Evolutionary conservation across 2,888 invertebrate species (phyloP).

Genomic region (Lysandra bellargus): DNA sequence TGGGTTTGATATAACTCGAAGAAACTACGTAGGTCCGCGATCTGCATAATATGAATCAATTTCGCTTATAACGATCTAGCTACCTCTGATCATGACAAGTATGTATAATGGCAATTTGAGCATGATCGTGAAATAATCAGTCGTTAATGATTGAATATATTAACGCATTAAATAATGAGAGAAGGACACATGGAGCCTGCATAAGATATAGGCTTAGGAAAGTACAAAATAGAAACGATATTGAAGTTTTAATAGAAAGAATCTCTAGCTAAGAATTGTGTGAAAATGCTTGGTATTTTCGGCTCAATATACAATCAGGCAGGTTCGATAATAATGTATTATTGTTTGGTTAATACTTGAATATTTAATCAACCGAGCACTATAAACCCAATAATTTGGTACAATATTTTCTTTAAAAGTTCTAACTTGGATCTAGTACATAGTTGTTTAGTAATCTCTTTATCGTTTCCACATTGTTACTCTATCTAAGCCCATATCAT

Average conservation of each 20-base stretch:
- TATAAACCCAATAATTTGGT: too few relatives aligned
- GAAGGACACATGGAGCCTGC: neutral
- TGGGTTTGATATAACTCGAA: too few relatives aligned
- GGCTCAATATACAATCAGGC: too few relatives aligned
- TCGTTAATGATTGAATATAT: neutral
- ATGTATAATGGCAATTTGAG: neutral
- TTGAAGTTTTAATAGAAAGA: too few relatives aligned
- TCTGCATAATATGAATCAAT: neutral
- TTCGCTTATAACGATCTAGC: neutral
- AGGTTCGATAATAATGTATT: too few relatives aligned
- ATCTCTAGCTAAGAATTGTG: too few relatives aligned
- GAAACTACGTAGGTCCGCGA: neutral
- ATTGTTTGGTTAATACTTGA: too few relatives aligned
- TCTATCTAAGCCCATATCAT: neutral
- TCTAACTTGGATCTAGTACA: too few relatives aligned
- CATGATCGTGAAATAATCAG: neutral
- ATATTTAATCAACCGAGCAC: too few relatives aligned
- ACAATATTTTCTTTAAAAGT: too few relatives aligned
- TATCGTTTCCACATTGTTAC: neutral
- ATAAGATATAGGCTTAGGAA: neutral
- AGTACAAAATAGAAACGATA: neutral
- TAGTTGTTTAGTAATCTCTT: too few relatives aligned
- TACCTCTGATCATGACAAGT: neutral
- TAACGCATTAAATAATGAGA: neutral
- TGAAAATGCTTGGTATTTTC: too few relatives aligned